These are phyloP conservation scores for Blera fallax DNA, from an alignment of 2,888 invertebrate species.

Conservation along the genomic window DNA sequence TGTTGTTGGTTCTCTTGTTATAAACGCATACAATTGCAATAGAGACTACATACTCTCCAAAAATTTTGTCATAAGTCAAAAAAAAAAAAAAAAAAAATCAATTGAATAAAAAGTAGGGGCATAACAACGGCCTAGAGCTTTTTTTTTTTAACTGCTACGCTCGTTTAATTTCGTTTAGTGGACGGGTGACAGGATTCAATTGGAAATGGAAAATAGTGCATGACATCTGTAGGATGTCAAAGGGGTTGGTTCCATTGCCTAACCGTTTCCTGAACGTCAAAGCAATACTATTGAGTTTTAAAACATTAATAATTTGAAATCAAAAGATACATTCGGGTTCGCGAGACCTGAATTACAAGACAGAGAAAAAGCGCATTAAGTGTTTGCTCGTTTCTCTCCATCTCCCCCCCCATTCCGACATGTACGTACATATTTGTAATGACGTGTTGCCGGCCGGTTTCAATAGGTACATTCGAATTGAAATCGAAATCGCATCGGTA, in stretches of 20 bases:
- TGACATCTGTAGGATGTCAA: not conserved
- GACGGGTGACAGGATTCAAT: not conserved
- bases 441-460: constrained; percentile 59
- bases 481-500: constrained; percentile 64
- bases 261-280: not conserved
- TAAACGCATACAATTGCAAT: constrained; percentile 26
- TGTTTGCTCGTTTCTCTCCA: constrained; percentile 5
- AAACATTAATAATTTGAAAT: not conserved
- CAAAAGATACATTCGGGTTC: not conserved
- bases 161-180: not conserved
- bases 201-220: not conserved
- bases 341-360: constrained; percentile 4
- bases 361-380: constrained; percentile 9
- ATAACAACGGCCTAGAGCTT: constrained; percentile 3
- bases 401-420: not conserved
- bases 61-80: constrained; percentile 1
- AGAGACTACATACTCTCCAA: not conserved
- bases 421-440: constrained; percentile 16
- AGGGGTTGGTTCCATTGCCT: not conserved
- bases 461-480: constrained; percentile 41
- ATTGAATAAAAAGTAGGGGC: constrained; percentile 14
- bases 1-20: constrained; percentile 54
- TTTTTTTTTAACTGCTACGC: not conserved
- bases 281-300: not conserved
- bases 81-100: not conserved